Conservation (phyloP, 1,140 invertebrate genomes). For the Patella vulgata region DNA sequence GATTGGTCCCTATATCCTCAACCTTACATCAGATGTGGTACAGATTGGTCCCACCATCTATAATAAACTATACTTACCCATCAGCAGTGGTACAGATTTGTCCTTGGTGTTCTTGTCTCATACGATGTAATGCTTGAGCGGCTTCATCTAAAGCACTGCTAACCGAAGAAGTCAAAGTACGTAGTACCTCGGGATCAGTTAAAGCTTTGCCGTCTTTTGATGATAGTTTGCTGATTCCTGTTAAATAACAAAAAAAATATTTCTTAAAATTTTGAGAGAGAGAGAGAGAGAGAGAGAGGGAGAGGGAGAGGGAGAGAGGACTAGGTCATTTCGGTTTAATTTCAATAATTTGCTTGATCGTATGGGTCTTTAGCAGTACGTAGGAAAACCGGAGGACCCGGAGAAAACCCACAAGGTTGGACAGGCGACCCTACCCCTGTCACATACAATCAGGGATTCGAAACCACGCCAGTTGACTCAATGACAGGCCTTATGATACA, state of each 20-base stretch:
- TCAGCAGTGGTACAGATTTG: constrained; percentile 49
- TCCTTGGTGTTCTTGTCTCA: constrained; percentile 80
- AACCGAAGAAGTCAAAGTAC: constrained; percentile 83
- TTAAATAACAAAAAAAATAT: constrained; percentile 4
- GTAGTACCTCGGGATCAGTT: constrained; percentile 74
- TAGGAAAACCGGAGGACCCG: too few species aligned
- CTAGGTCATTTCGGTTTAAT: too few species aligned
- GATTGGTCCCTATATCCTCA: too few species aligned
- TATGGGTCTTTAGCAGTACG: not conserved
- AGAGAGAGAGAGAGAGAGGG: not conserved
- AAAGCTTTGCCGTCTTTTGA: constrained; percentile 71
- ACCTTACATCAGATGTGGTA: too few species aligned
- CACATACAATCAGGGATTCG: too few species aligned
- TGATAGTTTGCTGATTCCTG: constrained; percentile 81
- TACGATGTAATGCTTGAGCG: constrained; percentile 91
- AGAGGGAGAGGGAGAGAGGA: not conserved
- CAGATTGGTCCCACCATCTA: too few species aligned
- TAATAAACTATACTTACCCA: too few species aligned
- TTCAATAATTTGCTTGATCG: not conserved
- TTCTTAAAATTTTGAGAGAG: not conserved
- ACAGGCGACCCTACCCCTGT: too few species aligned
- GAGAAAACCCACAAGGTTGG: too few species aligned
- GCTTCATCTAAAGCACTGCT: constrained; percentile 95
- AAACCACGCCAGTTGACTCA: too few species aligned
- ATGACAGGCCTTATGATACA: too few species aligned